Conservation (phyloP, 1,140 invertebrate genomes). For the Pristionchus pacificus region DNA sequence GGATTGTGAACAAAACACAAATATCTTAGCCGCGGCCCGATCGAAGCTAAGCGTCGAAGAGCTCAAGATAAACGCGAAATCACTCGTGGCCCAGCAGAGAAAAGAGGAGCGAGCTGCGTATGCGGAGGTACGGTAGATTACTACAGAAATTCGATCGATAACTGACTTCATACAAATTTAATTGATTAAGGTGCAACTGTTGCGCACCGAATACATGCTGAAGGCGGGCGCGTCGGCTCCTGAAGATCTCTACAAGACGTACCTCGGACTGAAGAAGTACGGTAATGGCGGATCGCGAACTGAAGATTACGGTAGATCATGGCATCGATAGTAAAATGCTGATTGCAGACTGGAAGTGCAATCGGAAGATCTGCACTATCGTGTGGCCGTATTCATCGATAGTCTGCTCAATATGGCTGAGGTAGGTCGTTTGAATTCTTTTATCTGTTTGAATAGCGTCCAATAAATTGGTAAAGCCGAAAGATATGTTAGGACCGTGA, state of each 20-base stretch:
- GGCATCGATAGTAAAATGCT: background rate
- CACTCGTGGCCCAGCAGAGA: background rate
- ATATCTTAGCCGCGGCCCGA: too few species aligned
- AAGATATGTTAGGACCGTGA: too few species aligned
- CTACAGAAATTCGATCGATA: background rate
- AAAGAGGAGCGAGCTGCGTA: conserved; percentile 16
- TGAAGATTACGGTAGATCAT: background rate
- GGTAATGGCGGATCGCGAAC: background rate
- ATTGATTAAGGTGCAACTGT: conserved; percentile 24
- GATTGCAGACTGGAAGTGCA: conserved; percentile 20
- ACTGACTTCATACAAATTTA: background rate
- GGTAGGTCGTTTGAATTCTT: background rate
- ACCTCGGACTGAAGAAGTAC: conserved; percentile 57
- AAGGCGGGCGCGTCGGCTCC: conserved; percentile 20
- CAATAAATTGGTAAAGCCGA: too few species aligned
- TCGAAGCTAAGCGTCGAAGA: too few species aligned
- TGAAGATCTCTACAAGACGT: conserved; percentile 25
- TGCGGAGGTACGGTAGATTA: conserved; percentile 21
- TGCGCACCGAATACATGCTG: conserved; percentile 32
- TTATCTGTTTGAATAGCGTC: too few species aligned
- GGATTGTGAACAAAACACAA: too few species aligned
- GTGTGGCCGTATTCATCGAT: conserved; percentile 33
- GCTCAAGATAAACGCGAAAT: too few species aligned
- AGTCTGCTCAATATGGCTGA: conserved; percentile 12
- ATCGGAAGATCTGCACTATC: conserved; percentile 25